These are phyloP conservation scores for Brachyhypopomus occidentalis DNA, from an alignment of 2,113 vertebrate species.

Conservation along the genomic window DNA sequence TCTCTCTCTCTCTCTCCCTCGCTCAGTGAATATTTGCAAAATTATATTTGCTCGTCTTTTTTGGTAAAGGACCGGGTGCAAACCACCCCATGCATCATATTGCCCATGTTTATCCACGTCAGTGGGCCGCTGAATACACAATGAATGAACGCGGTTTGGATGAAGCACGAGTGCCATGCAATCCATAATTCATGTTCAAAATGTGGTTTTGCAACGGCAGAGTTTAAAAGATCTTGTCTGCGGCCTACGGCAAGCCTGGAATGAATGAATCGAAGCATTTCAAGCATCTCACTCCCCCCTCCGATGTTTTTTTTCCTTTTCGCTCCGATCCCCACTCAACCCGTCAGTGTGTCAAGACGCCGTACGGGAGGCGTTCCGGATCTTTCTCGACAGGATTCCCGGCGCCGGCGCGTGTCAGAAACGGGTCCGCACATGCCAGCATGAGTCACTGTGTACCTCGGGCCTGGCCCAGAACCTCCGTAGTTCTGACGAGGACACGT, in stretches of 20 bases:
- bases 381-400: constrained; percentile 91
- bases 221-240: neutral
- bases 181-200: constrained; percentile 28
- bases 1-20: too few species aligned
- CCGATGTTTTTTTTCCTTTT: neutral
- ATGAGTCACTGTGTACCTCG: constrained; percentile 83
- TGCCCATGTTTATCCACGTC: neutral
- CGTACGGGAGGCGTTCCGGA: constrained; percentile 92
- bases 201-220: neutral
- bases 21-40: neutral
- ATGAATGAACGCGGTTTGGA: neutral
- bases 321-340: neutral
- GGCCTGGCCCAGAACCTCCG: constrained; percentile 92
- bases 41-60: constrained; percentile 13
- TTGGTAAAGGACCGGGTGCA: neutral
- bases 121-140: neutral
- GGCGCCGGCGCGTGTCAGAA: constrained; percentile 84
- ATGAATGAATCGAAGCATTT: neutral
- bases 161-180: constrained; percentile 4
- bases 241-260: neutral
- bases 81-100: neutral
- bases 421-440: constrained; percentile 88
- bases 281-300: neutral
- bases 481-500: constrained; percentile 83
- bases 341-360: constrained; percentile 92